Evolutionary conservation across 23 tunicate species (phyloP).

Genomic region (Trididemnum clinides): DNA sequence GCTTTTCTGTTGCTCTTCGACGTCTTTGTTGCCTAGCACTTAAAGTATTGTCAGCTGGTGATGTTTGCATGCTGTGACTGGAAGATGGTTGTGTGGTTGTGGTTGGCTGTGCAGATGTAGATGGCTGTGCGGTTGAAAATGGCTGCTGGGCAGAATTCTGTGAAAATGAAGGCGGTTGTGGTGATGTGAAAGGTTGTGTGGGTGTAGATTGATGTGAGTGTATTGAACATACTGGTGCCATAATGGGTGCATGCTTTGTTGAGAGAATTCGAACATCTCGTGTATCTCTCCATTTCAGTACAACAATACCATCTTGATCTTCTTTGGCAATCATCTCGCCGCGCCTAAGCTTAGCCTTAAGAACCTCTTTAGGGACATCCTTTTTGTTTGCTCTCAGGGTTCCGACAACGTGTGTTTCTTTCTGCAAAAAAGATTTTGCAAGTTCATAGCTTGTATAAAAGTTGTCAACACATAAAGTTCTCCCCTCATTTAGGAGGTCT

Average conservation of each 20-base stretch:
- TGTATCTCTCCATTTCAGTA: constrained; percentile 26
- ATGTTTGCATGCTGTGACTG: constrained; percentile 6
- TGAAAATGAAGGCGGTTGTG: constrained; percentile 2
- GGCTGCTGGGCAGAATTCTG: neutral
- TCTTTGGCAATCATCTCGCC: constrained; percentile 26
- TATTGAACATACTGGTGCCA: constrained; percentile 20
- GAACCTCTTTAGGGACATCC: constrained; percentile 25
- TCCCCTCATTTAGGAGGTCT: too few species aligned
- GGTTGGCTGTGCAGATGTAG: neutral
- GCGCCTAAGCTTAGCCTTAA: constrained; percentile 26
- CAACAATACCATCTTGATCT: constrained; percentile 35
- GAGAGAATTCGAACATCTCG: constrained; percentile 25
- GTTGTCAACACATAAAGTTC: too few species aligned
- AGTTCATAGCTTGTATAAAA: too few species aligned
- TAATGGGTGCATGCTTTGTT: constrained; percentile 41
- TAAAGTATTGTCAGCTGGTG: constrained; percentile 8
- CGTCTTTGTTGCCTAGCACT: constrained; percentile 14
- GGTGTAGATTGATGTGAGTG: constrained; percentile 5
- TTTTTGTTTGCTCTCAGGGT: too few species aligned
- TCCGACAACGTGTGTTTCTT: too few species aligned
- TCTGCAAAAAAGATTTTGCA: too few species aligned
- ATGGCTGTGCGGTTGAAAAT: neutral
- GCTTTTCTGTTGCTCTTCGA: constrained; percentile 42
- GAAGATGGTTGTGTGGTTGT: constrained; percentile 6
- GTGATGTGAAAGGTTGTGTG: neutral